These are phyloP conservation scores for Scaptomyza caliginosa DNA, from an alignment of 2,888 invertebrate species.

Conservation along the genomic window DNA sequence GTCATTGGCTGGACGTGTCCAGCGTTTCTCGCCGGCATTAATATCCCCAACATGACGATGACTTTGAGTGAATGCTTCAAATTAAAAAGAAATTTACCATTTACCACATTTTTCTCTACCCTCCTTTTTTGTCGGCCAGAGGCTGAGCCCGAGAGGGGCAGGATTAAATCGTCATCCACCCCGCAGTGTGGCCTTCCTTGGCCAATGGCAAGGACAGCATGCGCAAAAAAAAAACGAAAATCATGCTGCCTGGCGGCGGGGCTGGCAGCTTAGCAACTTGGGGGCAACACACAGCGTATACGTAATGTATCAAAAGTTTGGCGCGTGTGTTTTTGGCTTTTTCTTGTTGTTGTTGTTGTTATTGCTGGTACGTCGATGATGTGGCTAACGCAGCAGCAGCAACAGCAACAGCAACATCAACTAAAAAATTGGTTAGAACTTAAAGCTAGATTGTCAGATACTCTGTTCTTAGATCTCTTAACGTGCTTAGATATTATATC, in stretches of 20 bases:
- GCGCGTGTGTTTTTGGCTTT: slow-evolving; percentile 20
- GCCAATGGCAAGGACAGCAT: slow-evolving; percentile 45
- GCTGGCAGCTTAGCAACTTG: slow-evolving; percentile 30
- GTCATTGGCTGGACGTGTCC: slow-evolving; percentile 71
- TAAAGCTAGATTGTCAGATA: background rate
- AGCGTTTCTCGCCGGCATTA: slow-evolving; percentile 60
- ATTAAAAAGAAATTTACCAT: slow-evolving; percentile 82
- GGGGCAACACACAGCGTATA: slow-evolving; percentile 36
- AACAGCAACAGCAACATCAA: slow-evolving; percentile 36
- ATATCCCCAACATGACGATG: slow-evolving; percentile 79
- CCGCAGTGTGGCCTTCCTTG: slow-evolving; percentile 1
- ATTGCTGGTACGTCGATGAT: slow-evolving; percentile 39
- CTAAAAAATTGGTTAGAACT: background rate
- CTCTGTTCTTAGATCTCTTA: background rate
- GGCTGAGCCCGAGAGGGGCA: background rate
- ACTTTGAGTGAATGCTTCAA: slow-evolving; percentile 82
- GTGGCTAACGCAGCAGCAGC: slow-evolving; percentile 10
- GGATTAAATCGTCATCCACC: slow-evolving; percentile 34
- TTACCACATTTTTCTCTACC: slow-evolving; percentile 52
- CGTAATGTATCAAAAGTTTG: slow-evolving; percentile 68
- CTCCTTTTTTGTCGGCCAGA: slow-evolving; percentile 14
- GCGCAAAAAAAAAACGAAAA: slow-evolving; percentile 25
- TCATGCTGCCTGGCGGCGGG: slow-evolving; percentile 10
- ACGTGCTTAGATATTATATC: background rate
- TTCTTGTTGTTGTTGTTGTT: background rate